Percentiles rank a stretch among this genome's conserved stretches.
These are phyloP conservation scores for Salticus scenicus DNA, from an alignment of 2,888 invertebrate genomes.

Conservation along the genomic window DNA sequence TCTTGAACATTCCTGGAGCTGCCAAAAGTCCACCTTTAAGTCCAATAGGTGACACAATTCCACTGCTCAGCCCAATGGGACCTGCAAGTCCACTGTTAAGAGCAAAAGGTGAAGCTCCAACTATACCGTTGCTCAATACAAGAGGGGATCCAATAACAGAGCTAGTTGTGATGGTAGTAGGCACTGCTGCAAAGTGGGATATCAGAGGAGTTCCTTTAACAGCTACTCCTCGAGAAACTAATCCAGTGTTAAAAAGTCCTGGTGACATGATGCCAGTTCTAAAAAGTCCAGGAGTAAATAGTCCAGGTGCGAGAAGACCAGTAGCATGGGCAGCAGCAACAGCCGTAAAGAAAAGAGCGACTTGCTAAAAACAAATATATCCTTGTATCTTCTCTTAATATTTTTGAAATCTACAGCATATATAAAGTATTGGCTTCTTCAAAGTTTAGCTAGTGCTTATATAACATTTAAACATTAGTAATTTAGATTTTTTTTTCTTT, in stretches of 20 bases:
- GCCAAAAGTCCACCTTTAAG: slow-evolving; percentile 20
- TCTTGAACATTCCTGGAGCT: slow-evolving; percentile 30
- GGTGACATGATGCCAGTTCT: not conserved
- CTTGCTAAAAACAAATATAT: too few relatives aligned
- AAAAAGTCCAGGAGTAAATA: not conserved
- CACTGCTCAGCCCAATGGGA: slow-evolving; percentile 5
- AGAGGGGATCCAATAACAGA: not conserved
- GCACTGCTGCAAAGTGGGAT: not conserved
- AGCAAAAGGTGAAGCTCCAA: not conserved
- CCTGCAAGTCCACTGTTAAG: slow-evolving; percentile 5
- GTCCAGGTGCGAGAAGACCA: not conserved
- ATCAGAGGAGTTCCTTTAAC: too few relatives aligned
- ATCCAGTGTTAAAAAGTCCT: slow-evolving; percentile 9
- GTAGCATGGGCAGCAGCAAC: not conserved
- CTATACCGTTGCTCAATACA: slow-evolving; percentile 13
- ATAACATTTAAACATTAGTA: too few relatives aligned
- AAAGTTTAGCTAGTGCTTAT: too few relatives aligned
- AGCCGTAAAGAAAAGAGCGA: not conserved
- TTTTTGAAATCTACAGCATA: too few relatives aligned
- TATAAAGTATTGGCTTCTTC: too few relatives aligned
- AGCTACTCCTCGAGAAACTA: not conserved
- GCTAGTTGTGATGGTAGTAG: slow-evolving; percentile 21
- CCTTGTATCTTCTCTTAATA: too few relatives aligned
- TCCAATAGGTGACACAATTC: slow-evolving; percentile 32
- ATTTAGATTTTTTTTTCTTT: too few relatives aligned